Conservation (phyloP, 2,888 invertebrate genomes). For the Trachelus troglodyta region DNA sequence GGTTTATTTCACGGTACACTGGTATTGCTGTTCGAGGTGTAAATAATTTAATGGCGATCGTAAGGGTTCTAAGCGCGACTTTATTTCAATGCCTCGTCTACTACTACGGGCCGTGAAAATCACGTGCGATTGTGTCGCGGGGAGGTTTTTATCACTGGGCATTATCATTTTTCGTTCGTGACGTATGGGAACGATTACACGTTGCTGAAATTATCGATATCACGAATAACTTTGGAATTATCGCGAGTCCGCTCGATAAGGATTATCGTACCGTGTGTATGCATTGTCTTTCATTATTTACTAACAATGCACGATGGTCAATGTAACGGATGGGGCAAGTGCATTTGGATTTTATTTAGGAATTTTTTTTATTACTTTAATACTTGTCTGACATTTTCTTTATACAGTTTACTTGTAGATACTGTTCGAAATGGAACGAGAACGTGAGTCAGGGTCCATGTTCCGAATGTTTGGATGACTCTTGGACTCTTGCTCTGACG, state of each 20-base stretch:
- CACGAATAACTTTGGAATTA: background rate
- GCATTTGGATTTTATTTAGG: background rate
- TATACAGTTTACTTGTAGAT: background rate
- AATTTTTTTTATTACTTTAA: background rate
- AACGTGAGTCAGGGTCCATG: background rate
- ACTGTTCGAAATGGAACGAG: background rate
- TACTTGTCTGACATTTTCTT: background rate
- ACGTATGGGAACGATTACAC: background rate
- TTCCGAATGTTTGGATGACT: background rate
- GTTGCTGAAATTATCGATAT: background rate
- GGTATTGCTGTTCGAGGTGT: background rate
- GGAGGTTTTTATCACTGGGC: background rate
- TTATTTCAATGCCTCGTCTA: background rate
- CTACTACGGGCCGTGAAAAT: background rate
- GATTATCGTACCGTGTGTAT: background rate
- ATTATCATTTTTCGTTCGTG: background rate
- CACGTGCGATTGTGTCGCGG: background rate
- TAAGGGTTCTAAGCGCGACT: background rate
- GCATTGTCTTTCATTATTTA: background rate
- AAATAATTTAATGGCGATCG: background rate
- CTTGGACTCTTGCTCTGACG: background rate
- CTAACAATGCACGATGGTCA: background rate
- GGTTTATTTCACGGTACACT: background rate
- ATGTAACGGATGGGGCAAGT: background rate
- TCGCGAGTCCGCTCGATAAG: background rate